Evolutionary conservation across 2,113 vertebrate genomes (phyloP).

Genomic region (Ariopsis seemanni): DNA sequence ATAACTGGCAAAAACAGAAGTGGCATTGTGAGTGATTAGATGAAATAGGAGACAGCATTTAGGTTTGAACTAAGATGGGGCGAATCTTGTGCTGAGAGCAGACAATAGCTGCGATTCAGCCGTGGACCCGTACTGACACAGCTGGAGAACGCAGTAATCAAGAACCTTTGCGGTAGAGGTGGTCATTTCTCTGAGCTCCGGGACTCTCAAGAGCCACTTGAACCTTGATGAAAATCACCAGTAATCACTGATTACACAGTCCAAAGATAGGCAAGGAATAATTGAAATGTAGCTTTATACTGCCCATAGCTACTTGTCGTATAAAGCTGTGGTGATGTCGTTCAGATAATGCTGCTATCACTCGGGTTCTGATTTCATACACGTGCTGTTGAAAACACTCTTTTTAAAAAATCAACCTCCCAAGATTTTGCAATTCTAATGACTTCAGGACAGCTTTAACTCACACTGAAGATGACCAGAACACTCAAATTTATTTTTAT

Average conservation of each 20-base stretch:
- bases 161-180: constrained; percentile 9
- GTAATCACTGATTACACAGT: constrained; percentile 35
- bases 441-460: constrained; percentile 8
- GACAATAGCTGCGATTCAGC: constrained; percentile 39
- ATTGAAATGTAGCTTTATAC: constrained; percentile 30
- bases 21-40: neutral
- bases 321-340: constrained; percentile 18
- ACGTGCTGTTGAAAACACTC: neutral
- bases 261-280: neutral
- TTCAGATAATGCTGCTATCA: neutral
- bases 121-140: constrained; percentile 12
- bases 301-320: neutral
- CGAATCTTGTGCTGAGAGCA: constrained; percentile 12
- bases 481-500: constrained; percentile 54
- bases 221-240: constrained; percentile 44
- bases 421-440: neutral
- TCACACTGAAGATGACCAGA: constrained; percentile 30
- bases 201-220: constrained; percentile 21
- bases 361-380: neutral
- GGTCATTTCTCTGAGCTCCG: constrained; percentile 16
- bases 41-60: neutral
- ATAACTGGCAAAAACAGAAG: neutral
- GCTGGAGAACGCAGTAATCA: constrained; percentile 43
- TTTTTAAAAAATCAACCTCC: neutral
- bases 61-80: neutral